Evolutionary conservation across 53 echinoderm and acorn worm genomes (phyloP), one percentile per base, ranked within the genome.

Genomic region (Holothuria scabra): DNA sequence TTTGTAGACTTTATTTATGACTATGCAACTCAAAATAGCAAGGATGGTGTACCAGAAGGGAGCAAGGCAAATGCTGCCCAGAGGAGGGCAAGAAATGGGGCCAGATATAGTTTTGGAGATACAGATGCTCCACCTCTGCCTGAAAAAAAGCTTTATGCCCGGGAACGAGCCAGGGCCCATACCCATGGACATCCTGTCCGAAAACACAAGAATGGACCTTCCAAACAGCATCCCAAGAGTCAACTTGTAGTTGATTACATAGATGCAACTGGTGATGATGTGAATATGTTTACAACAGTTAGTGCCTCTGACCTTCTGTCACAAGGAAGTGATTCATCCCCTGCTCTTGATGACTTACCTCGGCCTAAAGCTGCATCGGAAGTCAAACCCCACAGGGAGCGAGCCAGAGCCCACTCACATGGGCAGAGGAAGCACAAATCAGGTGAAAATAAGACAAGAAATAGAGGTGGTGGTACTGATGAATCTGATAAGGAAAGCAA

Each of bases 1-100:
- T 95, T 95, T 85, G 92, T 95, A 69, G 95, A 95, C 80, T 92
- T 95, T 67, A 92, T 95, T 46, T 95, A 95, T 65, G 92, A 95
- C 68, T 92, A 95, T 59, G 95, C 95, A 38, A 95, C 95, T 14
- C 93, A 95, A 72, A 85, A 90, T 59, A 84, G 87, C 12, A 90
- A 91, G 20, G 76, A 64, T 30, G 75, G 75, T n/a, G 91, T 85
- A 28, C 62, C 35, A 28, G 81, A 55, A 5, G 90, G 69, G 56
- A 59, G 63, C 31, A 83, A 83, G 18, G 55, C n/a, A 12, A 71
- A 79, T 18, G 70, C 85, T 16, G 85, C 70, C 14, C 56, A 79
- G 18, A 58, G 63, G n/a, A 81, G 82, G 33, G 86, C 68, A 30
- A 83, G 81, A 58, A 90, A 90, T 70, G 86, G 86, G 13, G 76